Percentiles rank a stretch among this genome's conserved stretches.
phyloP scores from a whole-genome alignment of 2,888 invertebrate genomes.

The Busseola fusca region DNA sequence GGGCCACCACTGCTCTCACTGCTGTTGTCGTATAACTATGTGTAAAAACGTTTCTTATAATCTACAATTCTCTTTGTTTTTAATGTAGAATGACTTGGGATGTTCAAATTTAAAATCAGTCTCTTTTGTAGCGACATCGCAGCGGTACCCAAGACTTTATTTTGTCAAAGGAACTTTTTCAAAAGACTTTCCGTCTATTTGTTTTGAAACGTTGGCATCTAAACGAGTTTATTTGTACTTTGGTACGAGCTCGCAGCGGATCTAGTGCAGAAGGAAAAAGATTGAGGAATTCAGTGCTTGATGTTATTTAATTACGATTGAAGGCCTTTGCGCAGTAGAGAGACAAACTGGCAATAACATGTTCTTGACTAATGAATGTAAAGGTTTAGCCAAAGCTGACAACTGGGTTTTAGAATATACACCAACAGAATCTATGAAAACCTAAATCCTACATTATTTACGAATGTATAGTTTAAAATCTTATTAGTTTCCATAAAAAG shows the following conservation, averaged over 20 bases:
- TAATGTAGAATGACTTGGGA: neutral
- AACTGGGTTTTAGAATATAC: neutral
- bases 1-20: no score
- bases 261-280: neutral
- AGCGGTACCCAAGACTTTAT: slow-evolving; percentile 1
- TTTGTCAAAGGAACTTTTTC: neutral
- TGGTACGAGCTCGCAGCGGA: slow-evolving; percentile 14
- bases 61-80: slow-evolving; percentile 9
- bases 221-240: slow-evolving; percentile 8
- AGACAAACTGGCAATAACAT: neutral
- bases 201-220: neutral
- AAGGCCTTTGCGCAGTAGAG: neutral
- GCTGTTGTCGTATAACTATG: neutral
- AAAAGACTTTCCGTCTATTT: slow-evolving; percentile 5
- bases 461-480: no score
- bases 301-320: neutral
- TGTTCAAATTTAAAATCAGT: neutral
- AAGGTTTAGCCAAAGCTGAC: neutral
- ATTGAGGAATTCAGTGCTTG: neutral
- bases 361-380: neutral
- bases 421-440: no score
- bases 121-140: slow-evolving; percentile 11
- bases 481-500: no score
- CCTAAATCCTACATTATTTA: no score
- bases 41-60: neutral